Evolutionary conservation across 2,113 vertebrate genomes (phyloP).

Genomic region (Electrona antarctica): DNA sequence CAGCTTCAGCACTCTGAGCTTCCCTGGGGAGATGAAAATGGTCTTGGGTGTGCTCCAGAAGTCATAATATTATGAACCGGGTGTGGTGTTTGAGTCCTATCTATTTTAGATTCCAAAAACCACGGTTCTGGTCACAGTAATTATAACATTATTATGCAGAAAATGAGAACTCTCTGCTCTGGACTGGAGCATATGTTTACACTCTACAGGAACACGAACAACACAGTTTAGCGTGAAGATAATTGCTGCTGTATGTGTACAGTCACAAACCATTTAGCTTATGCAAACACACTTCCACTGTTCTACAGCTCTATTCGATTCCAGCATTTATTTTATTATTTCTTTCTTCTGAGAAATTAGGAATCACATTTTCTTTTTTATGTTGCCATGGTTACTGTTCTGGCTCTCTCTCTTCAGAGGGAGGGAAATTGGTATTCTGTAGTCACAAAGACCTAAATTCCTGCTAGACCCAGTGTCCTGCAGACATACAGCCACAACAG

Average conservation of each 20-base stretch:
- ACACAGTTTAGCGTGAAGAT: constrained; percentile 27
- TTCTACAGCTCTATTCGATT: constrained; percentile 24
- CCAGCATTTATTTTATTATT: not conserved
- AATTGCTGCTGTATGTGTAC: constrained; percentile 29
- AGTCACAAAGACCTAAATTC: constrained; percentile 50
- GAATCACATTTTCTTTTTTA: constrained; percentile 42
- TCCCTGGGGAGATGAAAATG: constrained; percentile 9
- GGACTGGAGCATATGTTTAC: constrained; percentile 22
- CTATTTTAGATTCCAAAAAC: constrained; percentile 45
- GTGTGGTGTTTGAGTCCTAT: constrained; percentile 47
- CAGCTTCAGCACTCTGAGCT: not conserved
- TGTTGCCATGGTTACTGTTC: constrained; percentile 68
- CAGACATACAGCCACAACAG: constrained; percentile 53
- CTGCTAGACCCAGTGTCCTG: constrained; percentile 49
- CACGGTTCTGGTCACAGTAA: constrained; percentile 44
- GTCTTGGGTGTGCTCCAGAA: constrained; percentile 44
- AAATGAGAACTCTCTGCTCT: constrained; percentile 13
- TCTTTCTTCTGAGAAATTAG: constrained; percentile 39
- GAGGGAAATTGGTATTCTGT: constrained; percentile 59
- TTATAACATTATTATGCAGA: constrained; percentile 35
- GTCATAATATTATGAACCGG: constrained; percentile 18
- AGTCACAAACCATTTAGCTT: constrained; percentile 24
- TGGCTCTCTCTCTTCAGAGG: constrained; percentile 37
- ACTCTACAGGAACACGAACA: constrained; percentile 15
- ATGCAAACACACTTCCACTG: constrained; percentile 33